Evolutionary conservation across 2,113 vertebrate species (phyloP).

Genomic region (Oncorhynchus keta): DNA sequence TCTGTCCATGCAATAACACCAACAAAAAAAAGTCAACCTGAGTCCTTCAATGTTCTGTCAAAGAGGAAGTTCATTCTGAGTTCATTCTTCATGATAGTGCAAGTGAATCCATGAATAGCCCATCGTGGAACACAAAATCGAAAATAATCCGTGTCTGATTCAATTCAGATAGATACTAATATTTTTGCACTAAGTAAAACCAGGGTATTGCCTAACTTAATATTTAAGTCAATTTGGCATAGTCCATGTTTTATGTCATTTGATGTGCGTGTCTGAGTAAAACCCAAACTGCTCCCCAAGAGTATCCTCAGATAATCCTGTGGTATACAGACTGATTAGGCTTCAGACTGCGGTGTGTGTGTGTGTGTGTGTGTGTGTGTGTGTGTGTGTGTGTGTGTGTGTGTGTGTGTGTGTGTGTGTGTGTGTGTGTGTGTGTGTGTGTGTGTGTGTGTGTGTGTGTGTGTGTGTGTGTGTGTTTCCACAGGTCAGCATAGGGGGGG

Average conservation of each 20-base stretch:
- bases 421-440: constrained; percentile 2
- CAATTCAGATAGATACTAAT: background rate
- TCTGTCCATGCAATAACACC: background rate
- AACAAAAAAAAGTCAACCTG: background rate
- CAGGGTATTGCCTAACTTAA: too few relatives aligned
- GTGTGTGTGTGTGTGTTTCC: constrained; percentile 6
- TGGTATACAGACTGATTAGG: background rate
- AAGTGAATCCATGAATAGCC: too few relatives aligned
- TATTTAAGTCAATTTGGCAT: too few relatives aligned
- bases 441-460: constrained; percentile 1
- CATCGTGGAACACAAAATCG: too few relatives aligned
- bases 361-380: background rate
- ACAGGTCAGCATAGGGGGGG: constrained; percentile 52
- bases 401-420: constrained; percentile 10
- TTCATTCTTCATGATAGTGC: background rate
- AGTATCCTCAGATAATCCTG: background rate
- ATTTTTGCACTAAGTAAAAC: background rate
- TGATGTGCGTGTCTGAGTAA: background rate
- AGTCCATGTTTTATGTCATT: background rate
- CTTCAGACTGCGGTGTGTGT: background rate
- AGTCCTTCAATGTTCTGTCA: background rate
- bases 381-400: constrained; percentile 3
- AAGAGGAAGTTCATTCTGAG: background rate
- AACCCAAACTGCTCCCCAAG: background rate
- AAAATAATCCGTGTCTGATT: background rate